A percentile compares a stretch with the other conserved stretches of the same genome.
phyloP scores from a whole-genome alignment of 1,140 invertebrate genomes.

The Aphaenogaster rudis region DNA sequence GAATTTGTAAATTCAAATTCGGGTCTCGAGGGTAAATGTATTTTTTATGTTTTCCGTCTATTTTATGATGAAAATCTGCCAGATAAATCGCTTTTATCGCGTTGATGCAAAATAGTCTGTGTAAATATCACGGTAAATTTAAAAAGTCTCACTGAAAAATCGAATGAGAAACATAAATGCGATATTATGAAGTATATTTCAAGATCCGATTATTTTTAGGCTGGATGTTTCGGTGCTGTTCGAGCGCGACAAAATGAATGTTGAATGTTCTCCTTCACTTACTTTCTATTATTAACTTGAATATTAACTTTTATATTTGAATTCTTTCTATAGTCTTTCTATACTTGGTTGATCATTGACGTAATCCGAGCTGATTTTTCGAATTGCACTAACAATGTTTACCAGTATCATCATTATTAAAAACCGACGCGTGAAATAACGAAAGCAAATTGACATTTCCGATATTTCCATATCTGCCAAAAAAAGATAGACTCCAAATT shows the following conservation, averaged over 20 bases:
- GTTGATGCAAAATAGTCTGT: neutral
- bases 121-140: constrained; percentile 2
- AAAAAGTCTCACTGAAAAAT: constrained; percentile 22
- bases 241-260: neutral
- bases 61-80: neutral
- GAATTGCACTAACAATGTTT: neutral
- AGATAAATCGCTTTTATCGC: constrained; percentile 11
- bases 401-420: neutral
- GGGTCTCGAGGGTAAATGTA: neutral
- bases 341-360: neutral
- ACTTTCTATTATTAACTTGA: neutral
- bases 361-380: neutral
- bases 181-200: constrained; percentile 10
- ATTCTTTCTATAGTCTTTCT: neutral
- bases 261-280: neutral
- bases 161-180: constrained; percentile 2
- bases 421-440: neutral
- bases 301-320: neutral
- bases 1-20: neutral
- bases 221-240: neutral
- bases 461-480: neutral
- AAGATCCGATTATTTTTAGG: constrained; percentile 16
- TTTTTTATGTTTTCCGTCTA: constrained; percentile 13
- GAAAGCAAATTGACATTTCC: neutral
- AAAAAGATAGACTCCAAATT: neutral